phyloP scores from a whole-genome alignment of 2,113 vertebrate genomes.

The Phalacrocorax pelagicus region DNA sequence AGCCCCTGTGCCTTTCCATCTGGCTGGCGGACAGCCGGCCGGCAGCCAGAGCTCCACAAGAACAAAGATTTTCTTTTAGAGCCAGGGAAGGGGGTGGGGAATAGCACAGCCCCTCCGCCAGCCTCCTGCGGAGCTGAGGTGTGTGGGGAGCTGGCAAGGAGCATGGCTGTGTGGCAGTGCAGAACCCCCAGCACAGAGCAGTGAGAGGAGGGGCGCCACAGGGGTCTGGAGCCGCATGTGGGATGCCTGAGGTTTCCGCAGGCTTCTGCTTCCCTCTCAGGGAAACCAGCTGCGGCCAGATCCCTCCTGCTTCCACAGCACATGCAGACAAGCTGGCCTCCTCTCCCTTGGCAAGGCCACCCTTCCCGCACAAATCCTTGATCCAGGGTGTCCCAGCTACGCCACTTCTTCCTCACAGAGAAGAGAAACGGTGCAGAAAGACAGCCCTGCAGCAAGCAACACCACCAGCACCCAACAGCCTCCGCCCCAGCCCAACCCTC shows the following conservation, averaged over 20 bases:
- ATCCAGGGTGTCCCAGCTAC: neutral
- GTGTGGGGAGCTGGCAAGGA: neutral
- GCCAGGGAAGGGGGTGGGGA: conserved; percentile 34
- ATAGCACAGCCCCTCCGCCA: neutral
- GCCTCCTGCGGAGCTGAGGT: conserved; percentile 13
- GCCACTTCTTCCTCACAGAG: neutral
- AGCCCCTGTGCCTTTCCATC: conserved; percentile 53
- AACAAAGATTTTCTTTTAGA: conserved; percentile 66
- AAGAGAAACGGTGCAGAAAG: neutral
- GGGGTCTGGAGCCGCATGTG: neutral
- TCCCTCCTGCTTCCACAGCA: neutral
- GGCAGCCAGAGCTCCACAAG: conserved; percentile 42
- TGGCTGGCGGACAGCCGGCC: conserved; percentile 45
- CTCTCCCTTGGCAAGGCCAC: neutral
- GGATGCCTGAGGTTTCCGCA: neutral
- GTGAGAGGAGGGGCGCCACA: neutral
- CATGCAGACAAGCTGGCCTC: neutral
- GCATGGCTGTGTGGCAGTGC: neutral
- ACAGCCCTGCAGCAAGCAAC: neutral
- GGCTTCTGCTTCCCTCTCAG: neutral
- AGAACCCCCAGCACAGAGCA: neutral
- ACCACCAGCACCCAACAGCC: neutral
- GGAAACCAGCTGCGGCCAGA: neutral
- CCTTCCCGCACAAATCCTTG: neutral
- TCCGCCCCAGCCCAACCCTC: neutral